Base-by-base conservation (phyloP, 2,888 invertebrate genomes). In the Hanleya hanleyi region DNA sequence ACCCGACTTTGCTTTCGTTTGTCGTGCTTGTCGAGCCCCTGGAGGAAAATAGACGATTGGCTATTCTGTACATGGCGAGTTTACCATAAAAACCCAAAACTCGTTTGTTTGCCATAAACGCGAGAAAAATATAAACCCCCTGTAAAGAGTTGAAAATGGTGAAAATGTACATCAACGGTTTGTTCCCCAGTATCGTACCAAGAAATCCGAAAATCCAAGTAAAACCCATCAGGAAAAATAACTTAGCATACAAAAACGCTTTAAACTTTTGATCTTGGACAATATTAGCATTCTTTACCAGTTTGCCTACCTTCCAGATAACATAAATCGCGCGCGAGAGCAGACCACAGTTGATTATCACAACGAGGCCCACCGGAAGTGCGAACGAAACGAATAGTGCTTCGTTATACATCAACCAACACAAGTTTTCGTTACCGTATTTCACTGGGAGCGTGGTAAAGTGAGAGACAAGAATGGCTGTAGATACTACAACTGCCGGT, bases 131-230 rank as follows among this genome's bases (percentile, higher is more conserved):
- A n/a, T 37, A 64, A 2, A 64, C 35, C 15, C 64, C 64, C 35
- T 64, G 64, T 15, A 15, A 37, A 37, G 64, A 18, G 36, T 64
- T 64, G n/a, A 64, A 36, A 9, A 64, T 37, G 18, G 38, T 64
- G 35, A 64, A 64, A 3, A 64, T 15, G 36, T 64, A 64, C 64
- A 35, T 37, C 64, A 64, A 29, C n/a, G 29, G 4, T 1, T 18
- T 18, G 6, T 22, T 37, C 22, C 35, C n/a, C 18, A 64, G n/a
- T 15, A 33, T n/a, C 2, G 32, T 37, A 5, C 37, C 64, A 12
- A 33, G 3, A 33, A 64, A 32, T 26, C 64, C 64, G 36, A 64
- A 64, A 15, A 32, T 15, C 64, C 64, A 64, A 15, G 64, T 64
- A 18, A 33, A 15, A 64, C 64, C 64, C 64, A 64, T 64, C 32